These are phyloP conservation scores for Microplitis demolitor DNA, from an alignment of 1,140 invertebrate species.

Conservation along the genomic window DNA sequence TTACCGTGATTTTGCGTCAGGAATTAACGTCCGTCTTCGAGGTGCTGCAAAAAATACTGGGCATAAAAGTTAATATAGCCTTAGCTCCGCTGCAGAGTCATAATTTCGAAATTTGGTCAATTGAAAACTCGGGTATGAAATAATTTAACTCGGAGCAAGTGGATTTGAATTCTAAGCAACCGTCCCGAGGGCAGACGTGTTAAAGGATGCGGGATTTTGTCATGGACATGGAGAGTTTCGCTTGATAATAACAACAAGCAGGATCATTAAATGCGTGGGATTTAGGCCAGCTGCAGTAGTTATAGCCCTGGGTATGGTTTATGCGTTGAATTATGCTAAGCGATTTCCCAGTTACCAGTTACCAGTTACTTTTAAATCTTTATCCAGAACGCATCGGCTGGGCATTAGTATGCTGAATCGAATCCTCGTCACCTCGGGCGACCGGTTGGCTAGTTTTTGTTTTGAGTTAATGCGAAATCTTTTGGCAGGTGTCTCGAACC, in stretches of 20 bases:
- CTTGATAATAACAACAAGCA: too few species aligned
- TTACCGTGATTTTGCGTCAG: slow-evolving; percentile 16
- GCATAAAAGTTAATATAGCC: too few species aligned
- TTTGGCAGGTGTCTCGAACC: neutral
- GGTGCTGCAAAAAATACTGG: neutral
- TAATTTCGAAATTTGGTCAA: too few species aligned
- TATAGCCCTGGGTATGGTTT: slow-evolving; percentile 42
- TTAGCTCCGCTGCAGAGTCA: too few species aligned
- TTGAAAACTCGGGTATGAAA: too few species aligned
- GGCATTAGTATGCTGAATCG: neutral
- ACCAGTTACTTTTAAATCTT: neutral
- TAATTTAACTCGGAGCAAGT: too few species aligned
- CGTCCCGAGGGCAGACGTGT: too few species aligned
- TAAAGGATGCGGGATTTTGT: too few species aligned
- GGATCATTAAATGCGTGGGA: slow-evolving; percentile 43
- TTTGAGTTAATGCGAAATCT: neutral
- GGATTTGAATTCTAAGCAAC: too few species aligned
- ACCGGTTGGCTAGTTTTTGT: slow-evolving; percentile 5
- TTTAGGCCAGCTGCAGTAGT: slow-evolving; percentile 53
- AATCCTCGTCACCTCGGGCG: neutral
- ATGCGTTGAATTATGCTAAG: slow-evolving; percentile 55
- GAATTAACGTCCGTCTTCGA: neutral
- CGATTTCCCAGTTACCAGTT: neutral
- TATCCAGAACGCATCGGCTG: neutral
- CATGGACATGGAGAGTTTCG: too few species aligned